phyloP scores from a whole-genome alignment of 2,113 vertebrate species.

The Ceyx margarethae region DNA sequence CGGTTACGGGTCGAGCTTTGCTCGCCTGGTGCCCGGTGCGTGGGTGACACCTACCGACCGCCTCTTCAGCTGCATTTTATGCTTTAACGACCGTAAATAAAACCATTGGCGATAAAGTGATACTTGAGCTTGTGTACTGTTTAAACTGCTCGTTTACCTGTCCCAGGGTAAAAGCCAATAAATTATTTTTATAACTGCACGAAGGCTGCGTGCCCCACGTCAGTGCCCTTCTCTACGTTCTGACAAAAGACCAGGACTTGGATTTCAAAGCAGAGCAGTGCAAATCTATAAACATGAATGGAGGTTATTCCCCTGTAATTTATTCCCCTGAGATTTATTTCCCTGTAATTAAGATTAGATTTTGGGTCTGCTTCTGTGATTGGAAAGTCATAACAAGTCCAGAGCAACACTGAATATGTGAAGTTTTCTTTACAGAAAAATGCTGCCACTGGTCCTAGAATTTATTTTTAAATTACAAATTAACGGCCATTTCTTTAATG shows the following conservation, averaged over 20 bases:
- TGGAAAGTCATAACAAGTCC: not conserved
- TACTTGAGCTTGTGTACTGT: not conserved
- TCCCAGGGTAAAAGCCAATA: not conserved
- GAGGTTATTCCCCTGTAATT: not conserved
- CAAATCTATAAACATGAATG: not conserved
- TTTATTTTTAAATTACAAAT: not conserved
- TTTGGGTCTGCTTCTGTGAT: not conserved
- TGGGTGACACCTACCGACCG: slow-evolving; percentile 23
- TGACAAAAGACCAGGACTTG: not conserved
- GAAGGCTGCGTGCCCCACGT: not conserved
- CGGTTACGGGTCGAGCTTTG: fast-evolving
- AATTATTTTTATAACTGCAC: not conserved
- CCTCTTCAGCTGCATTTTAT: not conserved
- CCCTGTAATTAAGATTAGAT: not conserved
- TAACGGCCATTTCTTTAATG: not conserved
- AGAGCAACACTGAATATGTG: not conserved
- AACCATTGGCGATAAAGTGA: fast-evolving
- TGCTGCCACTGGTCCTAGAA: not conserved
- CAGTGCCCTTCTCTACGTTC: not conserved
- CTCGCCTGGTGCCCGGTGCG: not conserved
- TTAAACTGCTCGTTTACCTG: not conserved
- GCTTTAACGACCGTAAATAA: not conserved
- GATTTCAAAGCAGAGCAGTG: not conserved
- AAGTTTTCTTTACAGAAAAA: not conserved
- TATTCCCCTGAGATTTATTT: not conserved